Evolutionary conservation across 2,113 vertebrate genomes (phyloP).

Genomic region (Callopanchax toddi): DNA sequence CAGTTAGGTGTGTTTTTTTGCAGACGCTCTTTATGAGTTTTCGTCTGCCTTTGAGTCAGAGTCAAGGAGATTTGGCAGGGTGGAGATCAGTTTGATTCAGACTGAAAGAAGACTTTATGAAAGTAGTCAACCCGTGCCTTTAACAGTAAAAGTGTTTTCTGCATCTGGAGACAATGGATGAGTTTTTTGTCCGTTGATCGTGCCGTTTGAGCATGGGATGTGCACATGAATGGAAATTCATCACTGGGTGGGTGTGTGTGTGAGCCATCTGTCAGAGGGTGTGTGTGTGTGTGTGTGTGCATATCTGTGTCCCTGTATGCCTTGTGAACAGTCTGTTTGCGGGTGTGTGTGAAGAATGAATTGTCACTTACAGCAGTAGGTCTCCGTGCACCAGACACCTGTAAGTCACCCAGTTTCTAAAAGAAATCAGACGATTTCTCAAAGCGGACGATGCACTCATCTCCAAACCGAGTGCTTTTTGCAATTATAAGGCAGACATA

Average conservation of each 20-base stretch:
- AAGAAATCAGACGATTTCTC: too few relatives aligned
- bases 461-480: constrained; percentile 4
- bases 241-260: constrained; percentile 61
- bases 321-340: constrained; percentile 61
- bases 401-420: constrained; percentile 14
- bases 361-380: constrained; percentile 46
- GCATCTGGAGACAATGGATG: background rate
- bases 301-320: constrained; percentile 4
- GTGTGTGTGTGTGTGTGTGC: constrained; percentile 34
- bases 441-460: constrained; percentile 15
- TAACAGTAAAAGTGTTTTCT: constrained; percentile 15
- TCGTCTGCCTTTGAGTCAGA: constrained; percentile 54
- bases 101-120: constrained; percentile 28
- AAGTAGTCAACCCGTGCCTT: background rate
- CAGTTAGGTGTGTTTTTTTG: constrained; percentile 44
- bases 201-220: constrained; percentile 27
- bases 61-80: constrained; percentile 26
- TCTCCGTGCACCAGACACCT: constrained; percentile 46
- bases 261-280: constrained; percentile 62
- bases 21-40: constrained; percentile 54
- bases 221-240: constrained; percentile 51
- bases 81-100: constrained; percentile 54
- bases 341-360: constrained; percentile 63
- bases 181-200: constrained; percentile 22
- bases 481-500: constrained; percentile 35